Conservation (phyloP, 2,888 invertebrate species). For the Ditylenchus weischeri region DNA sequence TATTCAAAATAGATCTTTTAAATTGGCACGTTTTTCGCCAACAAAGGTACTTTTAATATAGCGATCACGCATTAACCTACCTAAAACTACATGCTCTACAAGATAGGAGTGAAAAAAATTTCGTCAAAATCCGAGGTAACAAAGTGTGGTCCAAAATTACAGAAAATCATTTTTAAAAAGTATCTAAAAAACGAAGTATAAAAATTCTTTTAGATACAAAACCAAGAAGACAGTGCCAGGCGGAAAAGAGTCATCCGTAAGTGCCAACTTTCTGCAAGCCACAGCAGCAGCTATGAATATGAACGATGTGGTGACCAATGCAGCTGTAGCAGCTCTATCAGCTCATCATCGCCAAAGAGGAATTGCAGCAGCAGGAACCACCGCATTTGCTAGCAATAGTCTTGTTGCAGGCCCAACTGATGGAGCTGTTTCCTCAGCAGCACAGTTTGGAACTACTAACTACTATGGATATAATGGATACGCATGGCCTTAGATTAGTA, state of each 20-base stretch:
- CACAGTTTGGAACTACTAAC: not conserved
- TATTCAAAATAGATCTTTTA: too few species aligned
- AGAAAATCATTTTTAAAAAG: slow-evolving; percentile 8
- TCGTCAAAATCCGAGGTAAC: too few species aligned
- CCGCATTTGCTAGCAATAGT: not conserved
- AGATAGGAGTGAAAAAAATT: too few species aligned
- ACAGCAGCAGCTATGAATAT: slow-evolving; percentile 8
- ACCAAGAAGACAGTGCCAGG: slow-evolving; percentile 18
- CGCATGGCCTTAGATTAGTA: slow-evolving; percentile 5
- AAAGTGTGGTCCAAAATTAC: too few species aligned
- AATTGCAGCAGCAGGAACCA: not conserved
- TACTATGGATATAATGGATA: not conserved
- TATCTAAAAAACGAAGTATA: slow-evolving; percentile 5
- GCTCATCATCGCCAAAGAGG: slow-evolving; percentile 1
- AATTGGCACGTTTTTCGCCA: too few species aligned
- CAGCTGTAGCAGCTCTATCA: slow-evolving; percentile 12
- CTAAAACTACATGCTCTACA: too few species aligned
- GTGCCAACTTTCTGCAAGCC: slow-evolving; percentile 16
- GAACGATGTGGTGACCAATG: slow-evolving; percentile 11
- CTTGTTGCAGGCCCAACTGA: not conserved
- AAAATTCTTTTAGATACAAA: slow-evolving; percentile 9
- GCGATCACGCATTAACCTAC: too few species aligned
- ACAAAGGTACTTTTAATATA: too few species aligned
- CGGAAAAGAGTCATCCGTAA: not conserved
- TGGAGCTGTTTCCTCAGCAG: not conserved